These are phyloP conservation scores for Sarcophaga subvicina DNA, from an alignment of 2,888 invertebrate species.

Conservation along the genomic window DNA sequence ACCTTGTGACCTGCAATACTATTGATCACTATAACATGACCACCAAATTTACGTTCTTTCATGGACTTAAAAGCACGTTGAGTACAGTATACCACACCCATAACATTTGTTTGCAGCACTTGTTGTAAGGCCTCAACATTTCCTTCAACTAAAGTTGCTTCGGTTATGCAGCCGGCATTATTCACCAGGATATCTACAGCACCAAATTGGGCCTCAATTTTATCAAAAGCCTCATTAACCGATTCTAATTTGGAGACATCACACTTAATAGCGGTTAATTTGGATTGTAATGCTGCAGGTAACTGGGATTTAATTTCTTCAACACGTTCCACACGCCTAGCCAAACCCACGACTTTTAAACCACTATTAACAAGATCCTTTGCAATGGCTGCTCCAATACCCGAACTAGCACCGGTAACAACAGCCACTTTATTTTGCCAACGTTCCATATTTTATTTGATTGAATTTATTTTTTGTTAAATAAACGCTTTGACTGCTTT, in stretches of 20 bases:
- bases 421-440: conserved; percentile 84
- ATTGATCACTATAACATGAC: conserved; percentile 82
- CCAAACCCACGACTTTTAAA: conserved; percentile 83
- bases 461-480: background rate
- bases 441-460: conserved; percentile 79
- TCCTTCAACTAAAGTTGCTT: conserved; percentile 37
- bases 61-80: conserved; percentile 82
- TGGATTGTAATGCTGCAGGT: conserved; percentile 69
- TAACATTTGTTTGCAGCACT: conserved; percentile 77
- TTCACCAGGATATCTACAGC: conserved; percentile 83
- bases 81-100: conserved; percentile 80
- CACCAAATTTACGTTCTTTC: conserved; percentile 76
- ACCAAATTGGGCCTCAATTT: conserved; percentile 82
- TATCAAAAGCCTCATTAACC: conserved; percentile 82
- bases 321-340: conserved; percentile 77
- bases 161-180: conserved; percentile 79
- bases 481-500: background rate
- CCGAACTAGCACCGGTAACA: conserved; percentile 85
- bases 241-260: conserved; percentile 83
- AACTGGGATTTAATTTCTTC: conserved; percentile 65
- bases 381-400: conserved; percentile 83
- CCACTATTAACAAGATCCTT: conserved; percentile 82
- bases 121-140: conserved; percentile 75
- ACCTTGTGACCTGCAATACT: conserved; percentile 73
- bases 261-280: conserved; percentile 81